Evolutionary conservation across 2,888 invertebrate species (phyloP), one percentile per base, ranked within the genome.

Genomic region (Blomia tropicalis): DNA sequence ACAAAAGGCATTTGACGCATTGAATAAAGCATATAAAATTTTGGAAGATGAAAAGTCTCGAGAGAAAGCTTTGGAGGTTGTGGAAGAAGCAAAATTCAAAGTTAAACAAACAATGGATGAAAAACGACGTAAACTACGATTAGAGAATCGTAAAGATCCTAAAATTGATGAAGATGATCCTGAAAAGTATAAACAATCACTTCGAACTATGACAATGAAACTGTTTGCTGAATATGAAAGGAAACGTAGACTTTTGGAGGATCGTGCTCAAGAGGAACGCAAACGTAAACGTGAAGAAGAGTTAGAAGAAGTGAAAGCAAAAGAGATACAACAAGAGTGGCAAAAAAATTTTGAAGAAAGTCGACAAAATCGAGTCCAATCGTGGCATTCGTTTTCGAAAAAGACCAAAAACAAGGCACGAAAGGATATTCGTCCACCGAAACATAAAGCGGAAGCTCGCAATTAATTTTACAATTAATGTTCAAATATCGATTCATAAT

Each of bases 121-220:
- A 71, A 95, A 95, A 74, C 82, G 84, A 69, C 93, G 92, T 75
- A 92, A 93, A 74, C 77, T 85, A 61, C 92, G 86, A 77, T 92
- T 75, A 66, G 77, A 70, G 73, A 93, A 92, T 66, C 87, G 87
- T 47, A 85, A 85, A 72, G 74, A 78, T 0, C 72, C 76, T 47
- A 47, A 27, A 22, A 19, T 47, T 27, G 85, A 93, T 65, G 93
- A 93, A 69, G 79, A 79, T 70, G 76, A 78, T 66, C 71, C 73
- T 14, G 73, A 72, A 23, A 75, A 75, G 73, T 76, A 74, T 73
- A 87, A 86, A 76, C 92, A 92, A 76, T 85, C 95, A 2, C 81
- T 95, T 59, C 93, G 93, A 78, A 92, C 95, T n/a, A 86, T 95
- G 83, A 95, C 93, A 14, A 95, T 93, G 88, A 95, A 98, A 78